A percentile compares a stretch with the other conserved stretches of the same genome.
Evolutionary conservation across 1,140 invertebrate species (phyloP).

Genomic region (Pseudomyrmex gracilis): DNA sequence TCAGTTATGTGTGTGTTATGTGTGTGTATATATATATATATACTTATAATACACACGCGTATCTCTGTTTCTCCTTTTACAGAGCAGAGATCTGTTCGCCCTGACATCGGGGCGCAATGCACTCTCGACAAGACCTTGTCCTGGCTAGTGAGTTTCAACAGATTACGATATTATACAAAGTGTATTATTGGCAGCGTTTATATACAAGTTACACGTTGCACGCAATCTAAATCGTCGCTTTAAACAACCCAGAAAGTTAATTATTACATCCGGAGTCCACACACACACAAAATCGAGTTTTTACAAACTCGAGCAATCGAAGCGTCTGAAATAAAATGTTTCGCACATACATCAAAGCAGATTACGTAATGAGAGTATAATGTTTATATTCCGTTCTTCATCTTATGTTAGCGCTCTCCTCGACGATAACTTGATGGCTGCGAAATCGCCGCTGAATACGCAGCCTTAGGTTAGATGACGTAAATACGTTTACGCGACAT

Average conservation of each 20-base stretch:
- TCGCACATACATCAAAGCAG: not conserved
- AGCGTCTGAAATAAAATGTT: slow-evolving; percentile 31
- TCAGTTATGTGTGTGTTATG: slow-evolving; percentile 7
- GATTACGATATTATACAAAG: slow-evolving; percentile 27
- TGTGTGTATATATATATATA: not conserved
- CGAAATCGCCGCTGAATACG: slow-evolving; percentile 32
- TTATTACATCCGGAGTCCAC: not conserved
- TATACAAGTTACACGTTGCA: slow-evolving; percentile 1
- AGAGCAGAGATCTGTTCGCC: slow-evolving; percentile 30
- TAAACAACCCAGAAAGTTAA: not conserved
- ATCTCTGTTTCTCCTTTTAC: slow-evolving; percentile 30
- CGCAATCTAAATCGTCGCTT: slow-evolving; percentile 33
- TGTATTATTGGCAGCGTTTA: slow-evolving; percentile 25
- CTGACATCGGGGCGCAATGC: slow-evolving; percentile 46
- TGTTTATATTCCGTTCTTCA: not conserved
- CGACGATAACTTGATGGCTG: slow-evolving; percentile 33
- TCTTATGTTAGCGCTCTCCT: not conserved
- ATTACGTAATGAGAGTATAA: slow-evolving; percentile 28
- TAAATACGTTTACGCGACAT: slow-evolving; percentile 53
- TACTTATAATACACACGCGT: not conserved
- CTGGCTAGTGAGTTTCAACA: slow-evolving; percentile 48
- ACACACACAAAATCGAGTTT: not conserved
- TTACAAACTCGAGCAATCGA: not conserved
- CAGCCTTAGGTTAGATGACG: slow-evolving; percentile 3
- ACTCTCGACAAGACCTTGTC: slow-evolving; percentile 52